phyloP scores from a whole-genome alignment of 1,140 invertebrate species.

The Pygmarrhopalites habei region DNA sequence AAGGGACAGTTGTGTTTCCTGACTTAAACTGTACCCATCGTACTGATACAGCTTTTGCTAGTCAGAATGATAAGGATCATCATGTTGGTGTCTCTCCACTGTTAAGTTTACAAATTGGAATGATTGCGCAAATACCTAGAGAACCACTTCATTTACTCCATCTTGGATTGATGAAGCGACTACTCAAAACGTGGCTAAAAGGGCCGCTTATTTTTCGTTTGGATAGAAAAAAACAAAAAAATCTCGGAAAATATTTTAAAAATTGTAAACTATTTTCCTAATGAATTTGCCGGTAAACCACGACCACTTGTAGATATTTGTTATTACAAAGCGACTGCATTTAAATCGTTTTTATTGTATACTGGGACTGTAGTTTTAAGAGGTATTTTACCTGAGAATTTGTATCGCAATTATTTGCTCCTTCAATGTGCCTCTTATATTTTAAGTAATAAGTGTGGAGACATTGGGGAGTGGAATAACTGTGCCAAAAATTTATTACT shows the following conservation, averaged over 20 bases:
- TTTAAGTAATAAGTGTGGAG: neutral
- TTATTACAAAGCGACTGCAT: neutral
- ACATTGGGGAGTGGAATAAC: neutral
- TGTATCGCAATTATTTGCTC: neutral
- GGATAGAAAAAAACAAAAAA: too few species aligned
- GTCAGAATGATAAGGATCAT: conserved; percentile 30
- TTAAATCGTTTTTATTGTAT: too few species aligned
- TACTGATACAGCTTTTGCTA: conserved; percentile 35
- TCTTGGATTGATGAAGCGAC: conserved; percentile 40
- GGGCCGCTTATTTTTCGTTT: neutral
- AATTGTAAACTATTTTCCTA: conserved; percentile 23
- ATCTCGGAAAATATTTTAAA: conserved; percentile 29
- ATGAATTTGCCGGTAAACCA: conserved; percentile 43
- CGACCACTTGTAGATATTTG: conserved; percentile 39
- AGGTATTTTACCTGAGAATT: neutral
- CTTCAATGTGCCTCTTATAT: neutral
- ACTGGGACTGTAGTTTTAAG: too few species aligned
- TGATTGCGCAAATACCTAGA: conserved; percentile 40
- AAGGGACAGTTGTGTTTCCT: conserved; percentile 15
- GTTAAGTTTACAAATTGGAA: conserved; percentile 30
- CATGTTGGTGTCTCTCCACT: conserved; percentile 35
- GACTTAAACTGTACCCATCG: neutral
- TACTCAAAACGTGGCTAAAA: conserved; percentile 39
- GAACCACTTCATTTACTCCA: conserved; percentile 43
- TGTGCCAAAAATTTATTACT: neutral